Evolutionary conservation across 1,140 invertebrate species (phyloP).

Genomic region (Saccostrea echinata): DNA sequence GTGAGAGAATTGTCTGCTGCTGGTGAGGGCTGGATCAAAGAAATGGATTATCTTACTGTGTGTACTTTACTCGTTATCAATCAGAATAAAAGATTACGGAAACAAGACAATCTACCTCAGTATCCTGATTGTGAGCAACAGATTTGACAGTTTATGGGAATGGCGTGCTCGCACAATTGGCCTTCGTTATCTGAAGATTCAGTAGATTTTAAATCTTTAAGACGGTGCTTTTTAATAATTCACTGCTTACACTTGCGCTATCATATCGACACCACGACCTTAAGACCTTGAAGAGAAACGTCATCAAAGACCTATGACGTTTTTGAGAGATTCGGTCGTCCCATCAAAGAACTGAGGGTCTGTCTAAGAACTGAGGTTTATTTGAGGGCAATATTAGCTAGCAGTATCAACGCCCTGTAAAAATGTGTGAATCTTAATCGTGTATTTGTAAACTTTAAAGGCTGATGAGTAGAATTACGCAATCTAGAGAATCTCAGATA

Average conservation of each 20-base stretch:
- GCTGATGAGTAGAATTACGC: not conserved
- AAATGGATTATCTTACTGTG: not conserved
- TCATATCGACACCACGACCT: not conserved
- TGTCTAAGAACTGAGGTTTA: not conserved
- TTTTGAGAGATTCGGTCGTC: not conserved
- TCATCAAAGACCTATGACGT: constrained; percentile 8
- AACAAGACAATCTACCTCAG: constrained; percentile 7
- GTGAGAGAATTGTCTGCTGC: not conserved
- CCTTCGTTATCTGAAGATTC: not conserved
- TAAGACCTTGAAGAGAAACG: not conserved
- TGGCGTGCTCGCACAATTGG: not conserved
- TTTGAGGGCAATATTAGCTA: constrained; percentile 10
- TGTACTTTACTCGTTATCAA: constrained; percentile 43
- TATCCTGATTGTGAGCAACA: not conserved
- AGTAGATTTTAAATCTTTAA: not conserved
- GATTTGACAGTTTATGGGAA: not conserved
- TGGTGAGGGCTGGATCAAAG: constrained; percentile 3
- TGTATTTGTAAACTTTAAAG: constrained; percentile 17
- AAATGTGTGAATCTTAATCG: not conserved
- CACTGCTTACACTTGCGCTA: constrained; percentile 4
- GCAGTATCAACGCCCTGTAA: not conserved
- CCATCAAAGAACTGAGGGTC: not conserved
- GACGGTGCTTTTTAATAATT: constrained; percentile 22
- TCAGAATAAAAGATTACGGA: constrained; percentile 3
- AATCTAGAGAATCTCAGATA: not conserved